phyloP scores from a whole-genome alignment of 2,113 vertebrate genomes.

The Oceanodroma tethys region DNA sequence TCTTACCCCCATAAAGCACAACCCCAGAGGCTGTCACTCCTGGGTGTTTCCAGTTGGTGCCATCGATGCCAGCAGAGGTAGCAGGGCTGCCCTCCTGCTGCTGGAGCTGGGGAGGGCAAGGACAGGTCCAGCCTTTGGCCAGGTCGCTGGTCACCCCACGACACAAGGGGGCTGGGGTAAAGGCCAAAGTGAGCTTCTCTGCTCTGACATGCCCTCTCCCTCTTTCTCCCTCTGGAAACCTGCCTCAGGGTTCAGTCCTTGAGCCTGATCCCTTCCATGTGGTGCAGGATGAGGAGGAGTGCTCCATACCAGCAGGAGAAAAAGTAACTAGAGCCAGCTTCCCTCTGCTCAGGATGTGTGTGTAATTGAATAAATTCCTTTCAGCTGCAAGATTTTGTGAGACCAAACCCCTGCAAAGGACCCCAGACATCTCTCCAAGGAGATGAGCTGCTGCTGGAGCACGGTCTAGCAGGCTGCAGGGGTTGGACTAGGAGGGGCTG shows the following conservation, averaged over 20 bases:
- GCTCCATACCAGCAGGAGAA: not conserved
- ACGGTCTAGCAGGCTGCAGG: not conserved
- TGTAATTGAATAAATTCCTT: not conserved
- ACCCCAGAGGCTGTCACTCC: not conserved
- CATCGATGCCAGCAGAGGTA: not conserved
- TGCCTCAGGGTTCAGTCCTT: not conserved
- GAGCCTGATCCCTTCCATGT: not conserved
- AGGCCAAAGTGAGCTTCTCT: not conserved
- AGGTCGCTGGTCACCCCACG: not conserved
- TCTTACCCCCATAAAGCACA: not conserved
- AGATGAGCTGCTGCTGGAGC: not conserved
- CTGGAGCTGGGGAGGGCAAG: not conserved
- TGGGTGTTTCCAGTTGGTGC: not conserved
- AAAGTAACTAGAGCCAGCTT: not conserved
- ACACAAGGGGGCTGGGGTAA: not conserved
- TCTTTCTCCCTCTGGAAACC: not conserved
- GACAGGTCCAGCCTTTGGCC: not conserved
- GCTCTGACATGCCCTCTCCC: not conserved
- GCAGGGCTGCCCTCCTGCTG: not conserved
- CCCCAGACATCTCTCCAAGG: not conserved
- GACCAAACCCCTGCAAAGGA: not conserved
- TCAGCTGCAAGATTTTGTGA: not conserved
- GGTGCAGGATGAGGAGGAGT: accelerated
- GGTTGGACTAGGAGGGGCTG: not conserved
- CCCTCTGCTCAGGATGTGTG: not conserved